A percentile compares a stretch with the other conserved stretches of the same genome.
phyloP scores from a whole-genome alignment of 2,888 invertebrate genomes.

The Leptarthrus brevirostris region DNA sequence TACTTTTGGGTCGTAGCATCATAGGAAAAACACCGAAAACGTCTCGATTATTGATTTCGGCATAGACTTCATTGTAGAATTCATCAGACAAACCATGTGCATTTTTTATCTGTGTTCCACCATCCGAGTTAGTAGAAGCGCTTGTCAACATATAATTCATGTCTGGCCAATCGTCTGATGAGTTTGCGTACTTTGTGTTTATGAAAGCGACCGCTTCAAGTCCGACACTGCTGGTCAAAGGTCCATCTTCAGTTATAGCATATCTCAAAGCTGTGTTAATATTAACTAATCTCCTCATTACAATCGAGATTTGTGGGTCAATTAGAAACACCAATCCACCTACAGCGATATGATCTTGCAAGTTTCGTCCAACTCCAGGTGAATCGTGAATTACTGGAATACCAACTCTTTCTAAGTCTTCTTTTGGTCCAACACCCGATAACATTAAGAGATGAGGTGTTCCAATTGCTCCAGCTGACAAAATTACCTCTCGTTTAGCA shows the following conservation, averaged over 20 bases:
- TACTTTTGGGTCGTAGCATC: slow-evolving; percentile 89
- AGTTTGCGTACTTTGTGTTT: slow-evolving; percentile 88
- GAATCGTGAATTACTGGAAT: slow-evolving; percentile 79
- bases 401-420: slow-evolving; percentile 79
- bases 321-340: slow-evolving; percentile 85
- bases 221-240: slow-evolving; percentile 86
- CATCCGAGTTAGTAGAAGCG: slow-evolving; percentile 83
- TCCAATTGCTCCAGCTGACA: slow-evolving; percentile 85
- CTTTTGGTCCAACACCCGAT: slow-evolving; percentile 83
- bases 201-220: slow-evolving; percentile 90
- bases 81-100: slow-evolving; percentile 86
- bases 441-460: slow-evolving; percentile 93
- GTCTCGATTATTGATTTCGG: slow-evolving; percentile 78
- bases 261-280: slow-evolving; percentile 85
- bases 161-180: slow-evolving; percentile 90
- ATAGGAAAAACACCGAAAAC: slow-evolving; percentile 87
- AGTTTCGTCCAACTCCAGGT: slow-evolving; percentile 86
- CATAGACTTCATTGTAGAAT: slow-evolving; percentile 81
- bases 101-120: slow-evolving; percentile 80
- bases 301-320: slow-evolving; percentile 82
- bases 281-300: slow-evolving; percentile 84
- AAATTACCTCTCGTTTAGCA: slow-evolving; percentile 64
- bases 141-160: slow-evolving; percentile 92
- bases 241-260: slow-evolving; percentile 87
- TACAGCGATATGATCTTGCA: slow-evolving; percentile 91